Conservation (phyloP, 2,797 vertebrate genomes). For the Esox lucius region DNA sequence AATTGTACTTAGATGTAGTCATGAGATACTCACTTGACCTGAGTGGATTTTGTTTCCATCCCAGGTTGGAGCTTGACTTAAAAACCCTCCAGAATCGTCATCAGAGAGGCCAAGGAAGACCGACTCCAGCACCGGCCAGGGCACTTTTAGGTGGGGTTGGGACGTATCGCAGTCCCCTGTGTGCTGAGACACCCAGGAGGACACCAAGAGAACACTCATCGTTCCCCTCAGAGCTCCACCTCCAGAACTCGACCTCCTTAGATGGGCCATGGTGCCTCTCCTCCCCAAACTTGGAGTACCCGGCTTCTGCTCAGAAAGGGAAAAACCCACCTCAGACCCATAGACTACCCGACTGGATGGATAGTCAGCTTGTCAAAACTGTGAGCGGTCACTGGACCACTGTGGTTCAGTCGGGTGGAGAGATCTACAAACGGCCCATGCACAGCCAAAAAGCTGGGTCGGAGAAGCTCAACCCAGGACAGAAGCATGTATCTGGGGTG, state of each 20-base stretch:
- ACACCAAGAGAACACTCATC: not conserved
- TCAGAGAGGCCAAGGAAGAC: constrained; percentile 8
- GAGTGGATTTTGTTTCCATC: constrained; percentile 21
- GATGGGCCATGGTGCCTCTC: constrained; percentile 4
- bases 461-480: constrained; percentile 13
- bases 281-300: constrained; percentile 11
- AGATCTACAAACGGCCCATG: not conserved
- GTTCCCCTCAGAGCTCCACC: not conserved
- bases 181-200: constrained; percentile 1
- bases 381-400: constrained; percentile 11
- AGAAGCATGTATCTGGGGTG: not conserved
- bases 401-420: constrained; percentile 22
- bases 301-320: constrained; percentile 22
- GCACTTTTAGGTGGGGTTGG: not conserved
- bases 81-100: constrained; percentile 29
- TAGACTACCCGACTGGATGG: constrained; percentile 17
- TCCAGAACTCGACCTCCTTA: constrained; percentile 5
- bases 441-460: not conserved
- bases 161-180: constrained; percentile 4
- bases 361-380: constrained; percentile 12
- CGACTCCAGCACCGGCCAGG: not conserved
- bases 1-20: not conserved
- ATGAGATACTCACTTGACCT: not conserved
- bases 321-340: constrained; percentile 9
- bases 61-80: constrained; percentile 44